Evolutionary conservation across 2,113 vertebrate genomes (phyloP), one percentile per base, ranked within the genome.

Genomic region (Poeciliopsis occidentalis): DNA sequence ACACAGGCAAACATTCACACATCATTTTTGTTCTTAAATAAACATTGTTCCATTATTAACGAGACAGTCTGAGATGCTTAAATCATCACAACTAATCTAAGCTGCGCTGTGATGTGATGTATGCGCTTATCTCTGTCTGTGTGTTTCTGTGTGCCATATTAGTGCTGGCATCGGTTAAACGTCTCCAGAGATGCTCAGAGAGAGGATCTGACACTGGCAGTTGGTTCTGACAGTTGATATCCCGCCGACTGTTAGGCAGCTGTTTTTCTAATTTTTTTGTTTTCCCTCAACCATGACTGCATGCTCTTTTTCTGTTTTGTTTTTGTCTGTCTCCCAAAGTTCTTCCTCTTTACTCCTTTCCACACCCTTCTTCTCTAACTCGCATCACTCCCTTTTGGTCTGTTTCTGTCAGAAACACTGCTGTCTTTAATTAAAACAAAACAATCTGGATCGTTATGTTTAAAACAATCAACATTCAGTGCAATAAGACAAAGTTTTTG

Each of bases 191-290:
- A 91, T 83, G 70, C 24, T 66, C 81, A 81, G 73, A 71, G 75
- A 0, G 85, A 67, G 82, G 80, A 73, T 85, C 83, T 84, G 86
- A 87, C 87, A 82, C 74, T 91, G 91, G 87, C 89, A 87, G 91
- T 92, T 91, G 85, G 85, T 87, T 89, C 79, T 92, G 89, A 84
- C 89, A 89, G 91, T 90, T 92, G 91, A 90, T 87, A 87, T 81
- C 77, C 84, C 81, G 4, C 78, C 39, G 79, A 87, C 85, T 90
- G 87, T 90, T 85, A 65, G 73, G 82, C 91, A 91, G 88, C 83
- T 90, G 88, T 87, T 88, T 90, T 71, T 78, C n/a, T 78, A 60
- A 27, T 79, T 87, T 54, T 27, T 71, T 76, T 84, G 70, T 87
- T 92, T 80, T 81, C 7, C 81, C 76, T 87, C 84, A 81, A 63